Evolutionary conservation across 2,797 vertebrate species (phyloP), one percentile per base, ranked within the genome.

Genomic region (Diglossa cyanea): DNA sequence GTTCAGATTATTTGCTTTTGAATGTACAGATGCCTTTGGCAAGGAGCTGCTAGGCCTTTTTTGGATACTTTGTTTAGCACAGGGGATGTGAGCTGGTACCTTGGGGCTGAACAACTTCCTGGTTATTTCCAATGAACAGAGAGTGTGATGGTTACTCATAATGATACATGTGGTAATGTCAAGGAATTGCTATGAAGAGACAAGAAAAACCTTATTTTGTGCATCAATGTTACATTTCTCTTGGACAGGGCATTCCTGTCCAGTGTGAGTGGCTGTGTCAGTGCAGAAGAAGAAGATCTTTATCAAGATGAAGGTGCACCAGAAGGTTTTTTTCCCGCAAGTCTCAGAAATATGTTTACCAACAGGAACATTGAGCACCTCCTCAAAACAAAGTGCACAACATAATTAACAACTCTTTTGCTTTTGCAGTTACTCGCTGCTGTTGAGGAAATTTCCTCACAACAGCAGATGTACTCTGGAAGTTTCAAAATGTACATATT

Each of bases 101-200:
- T 66, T 20, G 11, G 13, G 54, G 20, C 31, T 84, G 63, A 66
- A 13, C 7, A 37, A 9, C 23, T 86, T 51, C 13, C 31, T 51
- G 26, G 14, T 25, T 73, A 35, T 78, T 75, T 83, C 17, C 42
- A 72, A 13, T 48, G 15, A 78, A 39, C 23, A 55, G 18, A 54
- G 23, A 67, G 9, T 8, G 5, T 11, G 31, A 20, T 37, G 30
- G 31, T 57, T 75, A 48, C 23, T 78, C 7, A 14, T 13, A 42
- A 23, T 0, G 6, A 35, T 31, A 40, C 9, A 6, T 1, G 11
- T 28, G 25, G 18, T 45, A 81, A 72, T 24, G 9, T 31, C 60
- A 76, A 39, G 23, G 40, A 73, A 30, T 39, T 45, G 3, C 35
- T 65, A 3, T 0, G 0, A 37, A 60, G 51, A 62, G 9, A 78